Evolutionary conservation across 1,140 invertebrate species (phyloP).

Genomic region (Penaeus vannamei): DNA sequence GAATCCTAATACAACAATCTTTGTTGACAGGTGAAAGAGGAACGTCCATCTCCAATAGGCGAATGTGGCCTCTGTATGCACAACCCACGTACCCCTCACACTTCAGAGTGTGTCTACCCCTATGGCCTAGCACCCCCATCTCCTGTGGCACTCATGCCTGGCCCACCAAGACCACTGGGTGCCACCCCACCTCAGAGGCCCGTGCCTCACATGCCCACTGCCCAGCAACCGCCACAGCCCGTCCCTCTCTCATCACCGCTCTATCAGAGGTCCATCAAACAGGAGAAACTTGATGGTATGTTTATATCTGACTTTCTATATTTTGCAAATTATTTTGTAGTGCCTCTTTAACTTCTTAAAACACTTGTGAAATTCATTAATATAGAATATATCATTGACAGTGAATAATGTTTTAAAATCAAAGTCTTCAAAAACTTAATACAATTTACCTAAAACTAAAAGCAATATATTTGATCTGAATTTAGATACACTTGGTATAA

Average conservation of each 20-base stretch:
- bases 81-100: conserved; percentile 63
- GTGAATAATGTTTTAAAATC: too few species aligned
- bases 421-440: too few species aligned
- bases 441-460: too few species aligned
- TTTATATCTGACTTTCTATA: not conserved
- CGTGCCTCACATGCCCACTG: conserved; percentile 40
- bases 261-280: conserved; percentile 61
- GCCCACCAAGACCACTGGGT: conserved; percentile 42
- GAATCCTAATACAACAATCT: not conserved
- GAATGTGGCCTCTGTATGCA: conserved; percentile 67
- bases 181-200: conserved; percentile 54
- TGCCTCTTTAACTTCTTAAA: too few species aligned
- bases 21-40: conserved; percentile 64
- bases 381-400: too few species aligned
- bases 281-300: conserved; percentile 64
- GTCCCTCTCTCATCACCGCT: conserved; percentile 40
- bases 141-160: conserved; percentile 54
- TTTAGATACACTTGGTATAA: too few species aligned
- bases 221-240: conserved; percentile 22
- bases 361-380: too few species aligned
- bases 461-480: too few species aligned
- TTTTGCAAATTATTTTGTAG: not conserved
- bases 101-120: conserved; percentile 59
- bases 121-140: conserved; percentile 61
- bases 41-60: conserved; percentile 64